phyloP scores from a whole-genome alignment of 2,797 vertebrate genomes.

The Arrhamphus sclerolepis region DNA sequence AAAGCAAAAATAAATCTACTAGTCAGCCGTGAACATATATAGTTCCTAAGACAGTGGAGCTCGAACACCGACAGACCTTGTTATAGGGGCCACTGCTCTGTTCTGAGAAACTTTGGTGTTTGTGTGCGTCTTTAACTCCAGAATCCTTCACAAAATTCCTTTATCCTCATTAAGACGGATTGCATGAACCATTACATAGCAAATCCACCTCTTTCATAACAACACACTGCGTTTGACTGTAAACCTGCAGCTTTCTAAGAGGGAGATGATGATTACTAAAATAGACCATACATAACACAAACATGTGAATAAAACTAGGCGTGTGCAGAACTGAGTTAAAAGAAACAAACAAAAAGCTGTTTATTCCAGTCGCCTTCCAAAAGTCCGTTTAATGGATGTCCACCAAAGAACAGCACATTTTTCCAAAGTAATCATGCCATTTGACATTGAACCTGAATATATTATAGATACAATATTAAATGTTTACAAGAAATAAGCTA shows the following conservation, averaged over 20 bases:
- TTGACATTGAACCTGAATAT: too few species aligned
- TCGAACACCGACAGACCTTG: slow-evolving; percentile 28
- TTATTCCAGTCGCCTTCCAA: too few species aligned
- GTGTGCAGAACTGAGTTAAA: background rate
- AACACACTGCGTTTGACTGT: slow-evolving; percentile 14
- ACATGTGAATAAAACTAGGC: background rate
- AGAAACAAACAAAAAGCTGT: too few species aligned
- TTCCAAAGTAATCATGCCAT: too few species aligned
- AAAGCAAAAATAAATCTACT: too few species aligned
- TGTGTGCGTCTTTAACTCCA: slow-evolving; percentile 40
- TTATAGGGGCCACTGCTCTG: slow-evolving; percentile 9
- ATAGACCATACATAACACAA: background rate
- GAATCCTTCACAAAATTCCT: slow-evolving; percentile 41
- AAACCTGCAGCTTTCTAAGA: slow-evolving; percentile 11
- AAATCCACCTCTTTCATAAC: slow-evolving; percentile 63
- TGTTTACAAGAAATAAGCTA: background rate
- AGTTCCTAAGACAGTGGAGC: background rate
- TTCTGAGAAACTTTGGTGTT: slow-evolving; percentile 37
- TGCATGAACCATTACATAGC: slow-evolving; percentile 43
- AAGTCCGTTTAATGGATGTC: too few species aligned
- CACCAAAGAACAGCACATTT: too few species aligned
- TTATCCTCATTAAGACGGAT: slow-evolving; percentile 73
- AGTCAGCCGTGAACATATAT: too few species aligned
- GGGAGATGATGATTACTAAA: background rate
- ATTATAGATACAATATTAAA: background rate